Evolutionary conservation across 64 coral and sea anemone genomes (phyloP), one percentile per base, ranked within the genome.

Genomic region (Montipora foliosa): DNA sequence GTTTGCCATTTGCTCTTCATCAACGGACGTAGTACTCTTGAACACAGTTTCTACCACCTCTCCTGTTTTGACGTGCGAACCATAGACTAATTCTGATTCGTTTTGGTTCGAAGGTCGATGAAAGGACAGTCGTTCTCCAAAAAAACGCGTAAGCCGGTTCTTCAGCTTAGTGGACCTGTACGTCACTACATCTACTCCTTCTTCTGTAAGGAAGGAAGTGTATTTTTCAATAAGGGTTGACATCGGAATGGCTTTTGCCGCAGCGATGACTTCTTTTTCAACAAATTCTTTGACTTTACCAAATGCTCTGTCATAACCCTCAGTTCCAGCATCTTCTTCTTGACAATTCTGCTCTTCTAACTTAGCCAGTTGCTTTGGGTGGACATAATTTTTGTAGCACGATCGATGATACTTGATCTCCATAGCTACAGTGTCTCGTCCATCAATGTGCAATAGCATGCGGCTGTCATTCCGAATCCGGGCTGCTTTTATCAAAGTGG

Each of bases 131-230:
- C 81, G 87, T 70, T 90, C 64, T 47, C 71, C 79, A 94, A 94
- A 94, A 69, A 19, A 25, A 44, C 76, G 44, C 74, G 79, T 82
- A 1, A 94, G 70, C 59, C 78, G 46, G 19, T 72, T 66, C 52
- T 89, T 89, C 76, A 94, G 47, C 77, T 94, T 89, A 29, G 92
- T 71, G 64, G 77, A 68, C 79, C 84, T 94, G 61, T 94, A 94
- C n/a, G 55, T 77, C 69, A 68, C 44, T 50, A 87, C 76, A 29
- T 93, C 45, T 67, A 87, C 45, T 60, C 74, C 91, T 88, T 88
- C 75, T 46, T 87, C 51, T 44, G 24, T 79, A 2, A 88, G 73
- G 25, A 79, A 11, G 22, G 73, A 64, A 87, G 71, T 46, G 72
- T 71, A 88, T 77, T 71, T 62, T 52, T 79, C 21, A 68, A 60